Evolutionary conservation across 1,140 invertebrate species (phyloP).

Genomic region (Nasonia longicornis): DNA sequence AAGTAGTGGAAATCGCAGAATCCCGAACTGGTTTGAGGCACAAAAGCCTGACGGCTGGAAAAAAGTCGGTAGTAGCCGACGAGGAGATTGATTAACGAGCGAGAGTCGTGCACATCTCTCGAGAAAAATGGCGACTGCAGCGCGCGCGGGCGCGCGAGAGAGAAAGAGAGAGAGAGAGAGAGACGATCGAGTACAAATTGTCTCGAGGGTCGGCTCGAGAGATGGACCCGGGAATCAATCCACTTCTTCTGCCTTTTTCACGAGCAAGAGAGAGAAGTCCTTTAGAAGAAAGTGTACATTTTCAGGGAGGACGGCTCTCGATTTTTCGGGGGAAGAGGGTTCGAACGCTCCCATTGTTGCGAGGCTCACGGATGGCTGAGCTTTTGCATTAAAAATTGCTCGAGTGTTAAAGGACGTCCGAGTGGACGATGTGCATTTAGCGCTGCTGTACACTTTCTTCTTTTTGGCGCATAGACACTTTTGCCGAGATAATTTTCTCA

Average conservation of each 20-base stretch:
- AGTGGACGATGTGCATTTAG: background rate
- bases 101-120: background rate
- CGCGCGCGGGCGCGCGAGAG: no score
- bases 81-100: constrained; percentile 10
- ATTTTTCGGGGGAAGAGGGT: background rate
- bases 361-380: background rate
- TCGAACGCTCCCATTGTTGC: background rate
- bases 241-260: constrained; percentile 4
- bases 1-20: constrained; percentile 21
- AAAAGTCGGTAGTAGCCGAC: background rate
- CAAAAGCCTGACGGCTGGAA: background rate
- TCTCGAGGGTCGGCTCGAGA: constrained; percentile 19
- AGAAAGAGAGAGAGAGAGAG: background rate
- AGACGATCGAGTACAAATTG: constrained; percentile 31
- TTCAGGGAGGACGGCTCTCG: background rate
- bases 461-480: no score
- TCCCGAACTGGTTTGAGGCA: background rate
- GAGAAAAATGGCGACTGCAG: constrained; percentile 19
- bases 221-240: constrained; percentile 24
- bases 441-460: background rate
- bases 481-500: no score
- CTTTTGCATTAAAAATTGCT: background rate
- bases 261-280: background rate
- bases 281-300: constrained; percentile 3
- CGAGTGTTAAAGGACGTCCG: background rate